Conservation (phyloP, 1,140 invertebrate species). For the Cydia pomonella region DNA sequence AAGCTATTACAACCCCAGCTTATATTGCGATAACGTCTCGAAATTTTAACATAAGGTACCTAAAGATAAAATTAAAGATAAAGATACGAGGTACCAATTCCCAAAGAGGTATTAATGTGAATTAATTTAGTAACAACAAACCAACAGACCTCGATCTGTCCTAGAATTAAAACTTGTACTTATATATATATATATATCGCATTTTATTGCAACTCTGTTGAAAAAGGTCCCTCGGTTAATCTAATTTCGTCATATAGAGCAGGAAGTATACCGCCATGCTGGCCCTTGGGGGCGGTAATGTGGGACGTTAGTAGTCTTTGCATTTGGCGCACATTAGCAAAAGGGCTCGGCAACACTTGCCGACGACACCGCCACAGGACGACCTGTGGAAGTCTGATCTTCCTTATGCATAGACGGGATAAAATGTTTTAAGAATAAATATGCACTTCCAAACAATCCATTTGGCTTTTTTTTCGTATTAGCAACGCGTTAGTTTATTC, state of each 20-base stretch:
- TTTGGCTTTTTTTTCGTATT: no score
- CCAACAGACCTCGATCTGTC: no score
- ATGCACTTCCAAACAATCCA: no score
- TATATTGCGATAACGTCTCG: no score
- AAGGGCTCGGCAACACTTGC: conserved; percentile 30
- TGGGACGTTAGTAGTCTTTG: conserved; percentile 61
- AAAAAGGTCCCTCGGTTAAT: conserved; percentile 6
- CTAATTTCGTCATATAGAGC: conserved; percentile 29
- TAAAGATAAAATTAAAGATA: no score
- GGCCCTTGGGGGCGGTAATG: conserved; percentile 63
- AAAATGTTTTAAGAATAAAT: not conserved
- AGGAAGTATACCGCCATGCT: conserved; percentile 44
- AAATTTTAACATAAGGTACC: no score
- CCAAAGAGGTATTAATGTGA: no score
- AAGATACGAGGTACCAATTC: no score
- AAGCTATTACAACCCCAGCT: no score
- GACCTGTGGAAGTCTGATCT: not conserved
- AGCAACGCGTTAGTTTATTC: no score
- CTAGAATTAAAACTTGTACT: not conserved
- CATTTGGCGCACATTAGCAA: conserved; percentile 64
- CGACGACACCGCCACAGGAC: not conserved
- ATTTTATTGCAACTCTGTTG: not conserved
- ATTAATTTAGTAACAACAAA: no score
- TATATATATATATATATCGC: not conserved
- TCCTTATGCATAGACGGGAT: not conserved